Evolutionary conservation across 2,888 invertebrate genomes (phyloP).

Genomic region (Timema podura): DNA sequence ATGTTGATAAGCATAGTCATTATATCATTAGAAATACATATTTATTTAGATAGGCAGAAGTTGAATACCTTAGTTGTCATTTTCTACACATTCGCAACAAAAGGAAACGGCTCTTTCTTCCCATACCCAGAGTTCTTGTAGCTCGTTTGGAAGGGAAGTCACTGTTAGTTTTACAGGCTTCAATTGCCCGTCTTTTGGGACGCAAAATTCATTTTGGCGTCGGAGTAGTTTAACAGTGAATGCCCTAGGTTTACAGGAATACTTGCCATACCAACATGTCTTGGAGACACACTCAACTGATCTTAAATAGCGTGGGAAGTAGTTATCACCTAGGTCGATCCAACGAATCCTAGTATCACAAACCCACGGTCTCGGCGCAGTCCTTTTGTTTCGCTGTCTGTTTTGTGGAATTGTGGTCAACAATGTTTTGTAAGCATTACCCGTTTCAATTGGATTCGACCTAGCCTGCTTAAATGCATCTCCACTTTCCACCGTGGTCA

Average conservation of each 20-base stretch:
- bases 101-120: slow-evolving; percentile 11
- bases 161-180: background rate
- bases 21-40: too few species aligned
- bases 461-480: too few species aligned
- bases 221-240: slow-evolving; percentile 6
- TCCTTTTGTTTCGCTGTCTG: too few species aligned
- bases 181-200: background rate
- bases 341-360: background rate
- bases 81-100: slow-evolving; percentile 5
- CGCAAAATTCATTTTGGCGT: background rate
- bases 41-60: too few species aligned
- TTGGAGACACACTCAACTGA: background rate
- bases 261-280: slow-evolving; percentile 9
- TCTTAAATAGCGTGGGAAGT: slow-evolving; percentile 2
- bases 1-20: too few species aligned
- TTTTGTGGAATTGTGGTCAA: background rate
- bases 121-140: slow-evolving; percentile 7
- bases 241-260: background rate
- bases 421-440: too few species aligned
- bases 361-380: background rate
- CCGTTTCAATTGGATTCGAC: background rate
- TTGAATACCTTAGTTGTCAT: background rate
- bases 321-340: background rate
- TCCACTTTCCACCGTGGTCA: background rate
- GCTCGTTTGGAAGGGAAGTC: too few species aligned